These are phyloP conservation scores for Taphrorychus bicolor DNA, from an alignment of 2,888 invertebrate species.

Conservation along the genomic window DNA sequence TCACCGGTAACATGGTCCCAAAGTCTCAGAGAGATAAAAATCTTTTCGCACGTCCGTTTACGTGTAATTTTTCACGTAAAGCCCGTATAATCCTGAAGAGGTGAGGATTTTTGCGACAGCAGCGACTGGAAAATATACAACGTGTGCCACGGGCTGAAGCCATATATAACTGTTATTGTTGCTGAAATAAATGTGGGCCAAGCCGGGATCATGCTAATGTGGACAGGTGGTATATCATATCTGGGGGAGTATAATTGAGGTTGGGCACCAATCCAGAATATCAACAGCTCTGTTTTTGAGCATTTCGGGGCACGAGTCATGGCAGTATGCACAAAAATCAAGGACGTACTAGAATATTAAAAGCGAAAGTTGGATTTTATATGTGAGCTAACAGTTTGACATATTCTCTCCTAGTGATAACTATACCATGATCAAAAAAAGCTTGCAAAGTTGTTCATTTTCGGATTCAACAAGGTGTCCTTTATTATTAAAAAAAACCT, in stretches of 20 bases:
- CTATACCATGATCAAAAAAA: no score
- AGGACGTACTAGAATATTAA: no score
- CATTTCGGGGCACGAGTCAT: no score
- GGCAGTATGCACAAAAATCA: no score
- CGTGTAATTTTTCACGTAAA: constrained; percentile 35
- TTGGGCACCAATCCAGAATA: background rate
- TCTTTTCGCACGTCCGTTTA: constrained; percentile 20
- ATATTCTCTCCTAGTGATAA: no score
- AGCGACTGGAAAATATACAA: background rate
- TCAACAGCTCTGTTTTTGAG: background rate
- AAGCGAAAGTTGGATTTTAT: no score
- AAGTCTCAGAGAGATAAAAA: constrained; percentile 12
- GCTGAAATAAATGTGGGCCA: background rate
- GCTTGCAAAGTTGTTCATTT: no score
- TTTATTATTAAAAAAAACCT: no score
- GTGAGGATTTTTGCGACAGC: constrained; percentile 32
- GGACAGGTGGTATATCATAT: background rate
- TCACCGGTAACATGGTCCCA: constrained; percentile 5
- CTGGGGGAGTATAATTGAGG: background rate
- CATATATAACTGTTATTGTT: constrained; percentile 24
- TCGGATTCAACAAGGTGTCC: no score
- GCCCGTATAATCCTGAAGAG: constrained; percentile 28
- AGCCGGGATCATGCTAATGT: constrained; percentile 2
- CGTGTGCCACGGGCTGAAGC: constrained; percentile 16
- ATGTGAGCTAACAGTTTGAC: no score